These are phyloP conservation scores for Ciona savignyi DNA, from an alignment of 23 tunicate species.

Conservation along the genomic window DNA sequence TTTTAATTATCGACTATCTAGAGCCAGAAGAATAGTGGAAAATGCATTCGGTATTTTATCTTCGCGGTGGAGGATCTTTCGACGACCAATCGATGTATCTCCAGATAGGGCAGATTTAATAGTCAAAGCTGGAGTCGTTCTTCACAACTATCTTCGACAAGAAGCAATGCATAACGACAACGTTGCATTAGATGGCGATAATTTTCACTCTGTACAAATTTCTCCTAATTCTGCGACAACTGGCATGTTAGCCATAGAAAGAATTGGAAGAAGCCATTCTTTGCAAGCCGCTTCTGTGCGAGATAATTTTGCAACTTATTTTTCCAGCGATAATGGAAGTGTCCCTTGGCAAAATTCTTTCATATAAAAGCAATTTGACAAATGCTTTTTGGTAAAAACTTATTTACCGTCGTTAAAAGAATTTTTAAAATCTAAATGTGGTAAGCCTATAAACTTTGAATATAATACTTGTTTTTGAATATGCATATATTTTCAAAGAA, in stretches of 20 bases:
- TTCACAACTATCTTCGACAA: background rate
- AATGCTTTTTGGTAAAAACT: too few species aligned
- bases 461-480: too few species aligned
- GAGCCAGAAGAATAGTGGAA: conserved; percentile 13
- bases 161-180: too few species aligned
- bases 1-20: conserved; percentile 8
- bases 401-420: too few species aligned
- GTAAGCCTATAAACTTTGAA: too few species aligned
- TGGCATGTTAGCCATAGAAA: background rate
- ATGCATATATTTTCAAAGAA: too few species aligned
- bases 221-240: background rate
- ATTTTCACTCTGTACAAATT: background rate
- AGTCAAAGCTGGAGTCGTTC: background rate
- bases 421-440: too few species aligned
- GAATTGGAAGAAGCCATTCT: background rate
- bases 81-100: too few species aligned
- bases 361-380: too few species aligned
- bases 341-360: conserved; percentile 1
- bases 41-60: conserved; percentile 8
- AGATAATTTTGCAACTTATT: background rate
- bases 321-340: background rate
- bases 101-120: background rate
- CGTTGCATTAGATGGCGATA: too few species aligned
- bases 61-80: conserved; percentile 11
- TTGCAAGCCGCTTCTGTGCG: background rate